These are phyloP conservation scores for Oryzias curvinotus DNA, from an alignment of 2,113 vertebrate genomes.

Conservation along the genomic window DNA sequence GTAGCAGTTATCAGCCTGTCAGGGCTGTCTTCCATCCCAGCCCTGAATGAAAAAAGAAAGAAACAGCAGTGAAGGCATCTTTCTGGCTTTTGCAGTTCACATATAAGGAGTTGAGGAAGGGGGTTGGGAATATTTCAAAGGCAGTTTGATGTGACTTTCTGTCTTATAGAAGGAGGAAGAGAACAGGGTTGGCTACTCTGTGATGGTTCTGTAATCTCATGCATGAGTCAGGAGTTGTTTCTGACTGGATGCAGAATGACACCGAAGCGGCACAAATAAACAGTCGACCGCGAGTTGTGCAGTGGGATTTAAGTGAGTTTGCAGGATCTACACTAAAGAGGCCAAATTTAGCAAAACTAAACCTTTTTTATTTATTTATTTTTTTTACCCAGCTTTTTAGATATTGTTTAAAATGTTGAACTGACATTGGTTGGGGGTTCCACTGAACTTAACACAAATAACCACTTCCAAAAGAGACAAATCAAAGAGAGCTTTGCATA, in stretches of 20 bases:
- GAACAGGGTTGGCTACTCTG: constrained; percentile 29
- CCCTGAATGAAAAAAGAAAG: constrained; percentile 13
- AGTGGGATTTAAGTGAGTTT: no score
- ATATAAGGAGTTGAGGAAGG: constrained; percentile 27
- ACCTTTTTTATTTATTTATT: no score
- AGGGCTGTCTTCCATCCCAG: background rate
- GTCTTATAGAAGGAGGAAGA: constrained; percentile 41
- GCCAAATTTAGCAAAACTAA: no score
- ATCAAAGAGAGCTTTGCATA: no score
- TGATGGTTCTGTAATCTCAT: constrained; percentile 12
- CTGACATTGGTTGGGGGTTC: no score
- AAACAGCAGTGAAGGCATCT: constrained; percentile 1
- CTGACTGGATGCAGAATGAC: constrained; percentile 10
- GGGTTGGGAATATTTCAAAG: constrained; percentile 30
- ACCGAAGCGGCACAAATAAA: no score
- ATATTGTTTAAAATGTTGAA: no score
- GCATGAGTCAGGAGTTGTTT: constrained; percentile 17
- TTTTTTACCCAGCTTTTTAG: no score
- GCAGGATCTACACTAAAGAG: no score
- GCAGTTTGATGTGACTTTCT: constrained; percentile 62
- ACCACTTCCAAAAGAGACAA: no score
- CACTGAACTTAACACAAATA: no score
- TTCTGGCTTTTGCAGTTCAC: constrained; percentile 31
- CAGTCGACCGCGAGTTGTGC: no score
- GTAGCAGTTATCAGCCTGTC: constrained; percentile 10